A percentile compares a stretch with the other conserved stretches of the same genome.
Evolutionary conservation across 2,797 vertebrate species (phyloP).

Genomic region (Myotis planiceps): DNA sequence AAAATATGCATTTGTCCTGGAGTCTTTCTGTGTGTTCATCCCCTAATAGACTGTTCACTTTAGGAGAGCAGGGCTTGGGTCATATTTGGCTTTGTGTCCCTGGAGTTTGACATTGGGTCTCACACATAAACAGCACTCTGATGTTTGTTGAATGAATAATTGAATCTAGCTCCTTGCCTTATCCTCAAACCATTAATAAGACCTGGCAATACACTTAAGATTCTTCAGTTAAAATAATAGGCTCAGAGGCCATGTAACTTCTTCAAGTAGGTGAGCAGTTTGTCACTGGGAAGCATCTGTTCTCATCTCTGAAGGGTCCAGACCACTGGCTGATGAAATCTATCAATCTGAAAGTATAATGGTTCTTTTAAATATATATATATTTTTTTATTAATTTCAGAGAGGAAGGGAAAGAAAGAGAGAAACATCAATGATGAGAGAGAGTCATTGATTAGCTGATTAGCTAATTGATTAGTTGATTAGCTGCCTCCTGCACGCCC

Average conservation of each 20-base stretch:
- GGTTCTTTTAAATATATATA: too few species aligned
- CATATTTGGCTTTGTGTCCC: neutral
- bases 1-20: neutral
- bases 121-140: neutral
- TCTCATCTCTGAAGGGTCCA: constrained; percentile 9
- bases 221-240: constrained; percentile 28
- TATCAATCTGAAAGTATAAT: neutral
- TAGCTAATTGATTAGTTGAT: too few species aligned
- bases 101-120: neutral
- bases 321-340: constrained; percentile 17
- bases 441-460: too few species aligned
- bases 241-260: neutral
- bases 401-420: too few species aligned
- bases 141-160: constrained; percentile 20
- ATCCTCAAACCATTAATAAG: constrained; percentile 2
- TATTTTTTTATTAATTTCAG: too few species aligned
- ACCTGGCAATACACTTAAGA: constrained; percentile 18
- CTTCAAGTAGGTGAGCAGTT: neutral
- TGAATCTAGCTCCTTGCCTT: constrained; percentile 20
- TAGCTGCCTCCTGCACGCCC: too few species aligned
- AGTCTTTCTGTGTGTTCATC: neutral
- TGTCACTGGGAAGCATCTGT: neutral
- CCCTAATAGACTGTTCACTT: neutral
- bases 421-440: too few species aligned
- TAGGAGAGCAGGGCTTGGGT: neutral